Evolutionary conservation across 2,113 vertebrate species (phyloP), one percentile per base, ranked within the genome.

Genomic region (Calyptomena viridis): DNA sequence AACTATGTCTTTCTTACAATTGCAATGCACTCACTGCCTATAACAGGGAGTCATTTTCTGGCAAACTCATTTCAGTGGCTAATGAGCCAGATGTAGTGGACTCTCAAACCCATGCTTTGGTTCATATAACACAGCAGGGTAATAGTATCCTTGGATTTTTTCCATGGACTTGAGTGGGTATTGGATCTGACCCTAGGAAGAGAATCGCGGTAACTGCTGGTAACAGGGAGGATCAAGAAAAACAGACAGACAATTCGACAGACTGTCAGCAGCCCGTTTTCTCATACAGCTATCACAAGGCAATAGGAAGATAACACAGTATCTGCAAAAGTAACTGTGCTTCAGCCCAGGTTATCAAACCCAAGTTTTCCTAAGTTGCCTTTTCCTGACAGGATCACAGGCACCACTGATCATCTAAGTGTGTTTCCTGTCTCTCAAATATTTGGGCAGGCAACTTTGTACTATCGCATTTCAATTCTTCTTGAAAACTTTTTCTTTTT

Each of bases 31-130:
- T 63, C 56, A 8, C 60, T 63, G 60, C 35, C 63, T 59, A 16
- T 5, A 68, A 52, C 31, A 89, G 56, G 49, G 60, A 94, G 19
- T 59, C 42, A 58, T 55, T 89, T 89, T 44, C 76, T 82, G 52
- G 73, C 39, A 87, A 94, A 93, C 59, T 87, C 8, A 96, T 91
- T 90, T 86, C 76, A 89, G 35, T 31, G 60, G 52, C 68, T 92
- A 91, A 91, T 37, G 77, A 94, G 82, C 44, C 62, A 79, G 49
- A 17, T 3, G 18, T 9, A 83, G 63, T 6, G 79, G 75, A 59
- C 69, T 89, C 86, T 62, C 17, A 89, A 21, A 8, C 47, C 47
- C 21, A 18, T 35, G 25, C 79, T 71, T 80, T 75, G 64, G 52
- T 74, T 94, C 76, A 47, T 19, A 9, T 14, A 90, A 60, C 79